Base-by-base conservation (phyloP, 2,797 vertebrate species). In the Gobio occitaniae region DNA sequence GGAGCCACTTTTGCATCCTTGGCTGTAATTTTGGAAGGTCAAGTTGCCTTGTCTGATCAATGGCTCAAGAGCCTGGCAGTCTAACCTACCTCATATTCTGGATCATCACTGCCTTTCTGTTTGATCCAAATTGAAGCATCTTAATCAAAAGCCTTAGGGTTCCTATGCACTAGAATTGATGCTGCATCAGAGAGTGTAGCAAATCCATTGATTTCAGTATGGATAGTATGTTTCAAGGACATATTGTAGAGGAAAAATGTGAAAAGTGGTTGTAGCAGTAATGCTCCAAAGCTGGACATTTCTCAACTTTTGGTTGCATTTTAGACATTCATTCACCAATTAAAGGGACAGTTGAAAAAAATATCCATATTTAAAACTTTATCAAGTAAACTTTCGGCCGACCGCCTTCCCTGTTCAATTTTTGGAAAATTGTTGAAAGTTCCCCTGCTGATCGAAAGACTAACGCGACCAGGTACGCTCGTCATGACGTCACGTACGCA, bases 31-130 rank as follows among this genome's bases (percentile, higher is more conserved):
- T 88, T 85, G 88, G 88, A 92, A 91, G 87, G 91, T 93, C 90
- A 92, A 87, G 86, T 89, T 76, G 77, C 87, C 75, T 85, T 89
- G 47, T 63, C 70, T 89, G 87, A 94, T 95, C 93, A 92, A 94
- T 94, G 91, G 72, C 81, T 76, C 12, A 68, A 91, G 91, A 94
- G 91, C 84, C 90, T 86, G 59, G 41, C 50, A 85, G 91, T 93
- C 90, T 94, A 86, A 85, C 88, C 56, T 85, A 89, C 79, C 70
- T 80, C 38, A 84, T 80, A 68, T 84, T 82, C 86, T 84, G 66
- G 38, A 75, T 77, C 47, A 41, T 87, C n/a, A 29, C 52, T 78
- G 65, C 70, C 16, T 50, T 82, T 61, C 89, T 52, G 36, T 54
- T 68, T 65, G 25, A 68, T 76, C 61, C 85, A 84, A 87, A 91